Evolutionary conservation across 2,888 invertebrate genomes (phyloP).

Genomic region (Pheosia tremula): DNA sequence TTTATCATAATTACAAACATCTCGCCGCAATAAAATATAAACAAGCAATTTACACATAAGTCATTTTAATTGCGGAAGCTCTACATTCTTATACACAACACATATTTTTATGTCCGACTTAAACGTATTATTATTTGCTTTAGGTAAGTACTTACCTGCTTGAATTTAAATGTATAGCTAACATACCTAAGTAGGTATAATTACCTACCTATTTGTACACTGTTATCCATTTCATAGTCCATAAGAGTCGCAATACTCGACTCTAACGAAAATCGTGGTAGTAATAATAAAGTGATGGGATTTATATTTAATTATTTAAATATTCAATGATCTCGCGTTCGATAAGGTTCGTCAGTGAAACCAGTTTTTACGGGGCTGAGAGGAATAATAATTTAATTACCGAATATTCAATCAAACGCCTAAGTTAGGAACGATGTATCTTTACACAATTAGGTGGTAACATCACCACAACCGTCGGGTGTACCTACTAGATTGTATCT

Average conservation of each 20-base stretch:
- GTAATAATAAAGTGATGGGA: not conserved
- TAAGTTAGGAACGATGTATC: constrained; percentile 4
- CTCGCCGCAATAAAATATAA: not conserved
- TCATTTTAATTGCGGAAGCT: not conserved
- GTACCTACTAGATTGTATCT: no score
- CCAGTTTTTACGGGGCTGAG: constrained; percentile 4
- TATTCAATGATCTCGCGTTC: constrained; percentile 6
- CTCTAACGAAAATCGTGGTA: not conserved
- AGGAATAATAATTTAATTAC: not conserved
- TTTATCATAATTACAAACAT: constrained; percentile 7
- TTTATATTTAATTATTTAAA: constrained; percentile 3
- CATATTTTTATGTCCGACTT: not conserved
- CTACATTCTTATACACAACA: not conserved
- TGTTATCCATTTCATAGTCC: no score
- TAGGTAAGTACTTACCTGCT: no score
- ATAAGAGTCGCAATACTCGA: no score
- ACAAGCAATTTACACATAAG: not conserved
- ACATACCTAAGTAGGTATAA: no score
- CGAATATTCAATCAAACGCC: constrained; percentile 2
- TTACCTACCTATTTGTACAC: no score
- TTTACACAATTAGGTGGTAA: no score
- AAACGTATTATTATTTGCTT: no score
- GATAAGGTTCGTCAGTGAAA: constrained; percentile 1
- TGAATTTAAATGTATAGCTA: no score
- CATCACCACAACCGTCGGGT: no score